Evolutionary conservation across 2,797 vertebrate genomes (phyloP).

Genomic region (Ispidina lecontei): DNA sequence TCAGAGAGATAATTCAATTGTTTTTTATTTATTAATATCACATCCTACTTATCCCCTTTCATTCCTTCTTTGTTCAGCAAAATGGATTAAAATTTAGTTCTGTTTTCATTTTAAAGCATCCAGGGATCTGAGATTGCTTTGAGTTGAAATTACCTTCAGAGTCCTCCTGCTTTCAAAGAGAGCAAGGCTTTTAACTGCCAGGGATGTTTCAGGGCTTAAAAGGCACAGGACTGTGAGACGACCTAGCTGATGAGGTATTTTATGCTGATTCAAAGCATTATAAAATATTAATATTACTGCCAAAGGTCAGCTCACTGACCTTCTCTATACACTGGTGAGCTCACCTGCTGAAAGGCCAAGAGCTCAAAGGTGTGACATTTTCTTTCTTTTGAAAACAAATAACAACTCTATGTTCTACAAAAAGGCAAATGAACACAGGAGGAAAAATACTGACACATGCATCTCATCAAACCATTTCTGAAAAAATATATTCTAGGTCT

Average conservation of each 20-base stretch:
- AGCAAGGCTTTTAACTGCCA: background rate
- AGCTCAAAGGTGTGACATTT: constrained; percentile 10
- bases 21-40: background rate
- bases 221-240: background rate
- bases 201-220: background rate
- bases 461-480: background rate
- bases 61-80: background rate
- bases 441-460: background rate
- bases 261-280: constrained; percentile 3
- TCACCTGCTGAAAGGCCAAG: constrained; percentile 21
- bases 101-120: background rate
- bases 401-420: background rate
- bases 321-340: background rate
- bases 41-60: background rate
- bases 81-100: background rate
- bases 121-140: background rate
- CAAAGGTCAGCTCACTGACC: constrained; percentile 12
- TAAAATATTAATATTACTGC: constrained; percentile 12
- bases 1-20: background rate
- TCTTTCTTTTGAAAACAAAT: constrained; percentile 13
- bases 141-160: background rate
- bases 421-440: background rate
- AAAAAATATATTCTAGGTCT: background rate
- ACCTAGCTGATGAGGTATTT: background rate
- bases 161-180: background rate